Evolutionary conservation across 2,888 invertebrate species (phyloP).

Genomic region (Brachyopa scutellaris): DNA sequence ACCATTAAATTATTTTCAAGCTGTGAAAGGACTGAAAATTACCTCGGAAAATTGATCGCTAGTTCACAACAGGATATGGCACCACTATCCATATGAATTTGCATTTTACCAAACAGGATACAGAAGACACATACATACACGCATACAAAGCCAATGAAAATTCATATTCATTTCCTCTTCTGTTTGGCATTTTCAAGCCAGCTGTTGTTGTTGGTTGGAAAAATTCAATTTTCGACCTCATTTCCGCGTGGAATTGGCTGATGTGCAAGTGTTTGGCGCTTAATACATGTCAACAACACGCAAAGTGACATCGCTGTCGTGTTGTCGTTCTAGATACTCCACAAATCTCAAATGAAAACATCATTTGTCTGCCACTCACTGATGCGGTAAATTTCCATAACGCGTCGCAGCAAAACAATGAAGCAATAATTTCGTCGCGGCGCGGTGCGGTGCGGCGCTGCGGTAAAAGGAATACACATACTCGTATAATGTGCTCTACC

Average conservation of each 20-base stretch:
- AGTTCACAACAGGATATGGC: background rate
- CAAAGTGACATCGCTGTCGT: conserved; percentile 39
- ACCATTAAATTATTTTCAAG: conserved; percentile 29
- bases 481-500: background rate
- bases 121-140: conserved; percentile 3
- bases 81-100: conserved; percentile 12
- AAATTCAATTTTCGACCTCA: conserved; percentile 70
- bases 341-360: conserved; percentile 68
- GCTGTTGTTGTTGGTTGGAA: conserved; percentile 36
- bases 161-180: conserved; percentile 30
- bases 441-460: no score
- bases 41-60: conserved; percentile 5
- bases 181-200: background rate
- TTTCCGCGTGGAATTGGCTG: conserved; percentile 66
- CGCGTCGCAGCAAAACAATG: conserved; percentile 60
- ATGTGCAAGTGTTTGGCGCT: conserved; percentile 22
- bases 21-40: conserved; percentile 17
- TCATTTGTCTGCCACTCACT: conserved; percentile 68
- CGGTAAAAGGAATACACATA: background rate
- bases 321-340: no score
- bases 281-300: conserved; percentile 37
- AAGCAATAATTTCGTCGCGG: conserved; percentile 56
- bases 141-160: conserved; percentile 7
- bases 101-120: conserved; percentile 29
- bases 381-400: conserved; percentile 69